Evolutionary conservation across 1,140 invertebrate species (phyloP).

Genomic region (Scaptomyza graminum): DNA sequence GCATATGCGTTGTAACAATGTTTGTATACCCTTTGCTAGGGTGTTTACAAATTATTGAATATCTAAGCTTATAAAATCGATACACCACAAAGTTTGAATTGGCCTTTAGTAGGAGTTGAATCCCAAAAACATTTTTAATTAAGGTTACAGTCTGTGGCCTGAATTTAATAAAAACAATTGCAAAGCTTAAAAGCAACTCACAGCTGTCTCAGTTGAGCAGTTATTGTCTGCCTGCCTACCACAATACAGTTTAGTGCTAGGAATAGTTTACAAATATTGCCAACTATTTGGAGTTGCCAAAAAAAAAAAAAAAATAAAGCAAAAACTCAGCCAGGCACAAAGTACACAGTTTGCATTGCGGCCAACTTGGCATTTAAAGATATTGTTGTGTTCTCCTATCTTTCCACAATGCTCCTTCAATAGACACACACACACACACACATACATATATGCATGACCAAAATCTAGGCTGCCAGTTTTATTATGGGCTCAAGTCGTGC

Average conservation of each 20-base stretch:
- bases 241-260: conserved; percentile 26
- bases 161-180: conserved; percentile 33
- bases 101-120: conserved; percentile 3
- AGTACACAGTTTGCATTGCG: conserved; percentile 56
- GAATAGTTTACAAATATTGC: conserved; percentile 34
- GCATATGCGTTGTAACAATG: too few relatives aligned
- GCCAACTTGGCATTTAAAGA: conserved; percentile 47
- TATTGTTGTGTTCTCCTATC: conserved; percentile 44
- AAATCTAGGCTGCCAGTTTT: conserved; percentile 54
- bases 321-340: conserved; percentile 33
- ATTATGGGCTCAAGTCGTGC: conserved; percentile 57
- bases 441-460: conserved; percentile 16
- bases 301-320: conserved; percentile 21
- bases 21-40: neutral
- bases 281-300: conserved; percentile 49
- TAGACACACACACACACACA: conserved; percentile 9
- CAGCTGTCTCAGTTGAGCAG: conserved; percentile 4
- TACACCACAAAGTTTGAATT: conserved; percentile 8
- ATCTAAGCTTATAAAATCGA: conserved; percentile 28
- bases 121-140: conserved; percentile 47
- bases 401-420: conserved; percentile 37
- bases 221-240: neutral
- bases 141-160: conserved; percentile 40
- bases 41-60: neutral
- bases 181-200: neutral